Evolutionary conservation across 2,888 invertebrate genomes (phyloP), one percentile per base, ranked within the genome.

Genomic region (Eupeodes luniger): DNA sequence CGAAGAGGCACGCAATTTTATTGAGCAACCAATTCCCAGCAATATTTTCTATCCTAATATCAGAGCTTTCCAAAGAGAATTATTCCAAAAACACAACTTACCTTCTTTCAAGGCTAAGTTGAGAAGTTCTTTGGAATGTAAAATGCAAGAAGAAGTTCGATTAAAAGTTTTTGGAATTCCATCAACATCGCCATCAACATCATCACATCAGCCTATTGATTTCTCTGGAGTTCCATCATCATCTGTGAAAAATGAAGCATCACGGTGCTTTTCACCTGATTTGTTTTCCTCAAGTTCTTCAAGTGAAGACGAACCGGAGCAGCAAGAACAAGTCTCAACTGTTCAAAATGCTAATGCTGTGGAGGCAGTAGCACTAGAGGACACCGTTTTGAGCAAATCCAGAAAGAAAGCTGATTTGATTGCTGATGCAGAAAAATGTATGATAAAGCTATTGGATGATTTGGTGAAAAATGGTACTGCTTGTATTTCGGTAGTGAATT

Each of bases 11-110:
- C 74, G 67, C 19, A 66, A 79, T 36, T 89, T 90, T 19, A 77
- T 89, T 34, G 19, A 81, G 16, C 44, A 61, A n/a, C 89, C 89
- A 34, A 61, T 10, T 36, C 9, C n/a, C 5, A 74, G 74, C 67
- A 89, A 89, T 76, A 19, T 84, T 4, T 89, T 89, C 47, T 85
- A 86, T 70, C 89, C 90, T 0, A 83, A 77, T 69, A 44, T 85
- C 10, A 66, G 81, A 5, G 74, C 57, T 44, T 47, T 82, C 61
- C 83, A 86, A 44, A 74, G 14, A 10, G 9, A 10, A 9, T 11
- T 70, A 36, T 59, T 53, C 5, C 51, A 47, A 12, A 6, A 36
- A 5, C 57, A 51, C 9, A 9, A 36, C 3, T 16, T 47, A 16
- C 19, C 49, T n/a, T 34, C 10, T 12, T 80, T 83, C 27, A 75